Evolutionary conservation across 2,113 vertebrate species (phyloP).

Genomic region (Dolichallabes microphthalmus): DNA sequence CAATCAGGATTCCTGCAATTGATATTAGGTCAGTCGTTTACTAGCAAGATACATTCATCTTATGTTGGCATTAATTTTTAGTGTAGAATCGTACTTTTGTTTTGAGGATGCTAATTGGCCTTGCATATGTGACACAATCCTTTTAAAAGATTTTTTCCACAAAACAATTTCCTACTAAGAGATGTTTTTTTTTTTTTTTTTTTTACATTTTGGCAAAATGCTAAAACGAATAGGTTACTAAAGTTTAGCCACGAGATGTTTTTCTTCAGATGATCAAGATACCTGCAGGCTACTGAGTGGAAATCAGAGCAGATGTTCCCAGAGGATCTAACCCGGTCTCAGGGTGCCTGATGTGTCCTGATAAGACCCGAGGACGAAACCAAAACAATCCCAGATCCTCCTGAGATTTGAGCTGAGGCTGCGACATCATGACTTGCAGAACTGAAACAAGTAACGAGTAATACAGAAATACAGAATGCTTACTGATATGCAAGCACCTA

Average conservation of each 20-base stretch:
- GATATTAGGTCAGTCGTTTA: background rate
- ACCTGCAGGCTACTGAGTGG: background rate
- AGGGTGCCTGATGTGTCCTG: background rate
- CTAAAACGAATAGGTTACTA: background rate
- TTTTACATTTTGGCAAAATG: no score
- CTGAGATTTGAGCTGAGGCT: background rate
- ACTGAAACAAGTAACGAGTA: background rate
- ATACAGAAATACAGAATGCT: background rate
- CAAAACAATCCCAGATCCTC: constrained; percentile 3
- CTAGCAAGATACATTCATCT: background rate
- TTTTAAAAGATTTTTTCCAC: background rate
- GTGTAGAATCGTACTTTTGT: background rate
- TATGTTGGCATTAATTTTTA: background rate
- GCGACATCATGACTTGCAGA: background rate
- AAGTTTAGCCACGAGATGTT: background rate
- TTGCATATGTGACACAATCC: background rate
- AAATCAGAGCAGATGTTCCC: background rate
- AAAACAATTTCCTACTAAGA: background rate
- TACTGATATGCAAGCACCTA: background rate
- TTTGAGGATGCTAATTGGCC: background rate
- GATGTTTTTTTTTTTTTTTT: background rate
- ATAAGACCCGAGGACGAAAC: background rate
- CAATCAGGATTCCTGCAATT: background rate
- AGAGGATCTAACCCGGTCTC: background rate
- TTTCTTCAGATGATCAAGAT: background rate